phyloP scores from a whole-genome alignment of 1,140 invertebrate species.

The Mercenaria mercenaria region DNA sequence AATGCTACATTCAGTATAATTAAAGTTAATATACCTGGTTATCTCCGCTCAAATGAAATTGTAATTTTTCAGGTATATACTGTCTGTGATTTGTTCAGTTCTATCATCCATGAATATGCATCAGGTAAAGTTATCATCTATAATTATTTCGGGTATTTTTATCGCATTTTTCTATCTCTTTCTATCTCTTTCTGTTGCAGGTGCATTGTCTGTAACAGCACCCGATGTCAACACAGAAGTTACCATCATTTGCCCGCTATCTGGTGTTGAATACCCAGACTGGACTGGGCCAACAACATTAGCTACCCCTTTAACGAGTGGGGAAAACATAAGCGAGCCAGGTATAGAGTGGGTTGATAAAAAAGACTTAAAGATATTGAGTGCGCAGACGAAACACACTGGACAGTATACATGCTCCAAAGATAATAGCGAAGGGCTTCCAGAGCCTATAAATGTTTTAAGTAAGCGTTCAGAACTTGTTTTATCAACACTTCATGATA shows the following conservation, averaged over 20 bases:
- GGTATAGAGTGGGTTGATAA: conserved; percentile 8
- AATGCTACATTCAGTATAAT: too few relatives aligned
- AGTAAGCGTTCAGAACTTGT: too few relatives aligned
- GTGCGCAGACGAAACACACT: neutral
- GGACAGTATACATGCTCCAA: neutral
- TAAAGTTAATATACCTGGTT: too few relatives aligned
- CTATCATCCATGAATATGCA: too few relatives aligned
- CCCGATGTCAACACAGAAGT: neutral
- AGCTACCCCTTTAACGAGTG: neutral
- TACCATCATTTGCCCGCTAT: neutral
- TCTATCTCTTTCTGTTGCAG: neutral
- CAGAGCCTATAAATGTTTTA: neutral
- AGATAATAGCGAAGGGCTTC: neutral
- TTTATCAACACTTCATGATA: too few relatives aligned
- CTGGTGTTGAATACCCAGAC: neutral
- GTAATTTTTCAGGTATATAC: too few relatives aligned
- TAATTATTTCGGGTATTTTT: too few relatives aligned
- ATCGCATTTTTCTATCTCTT: too few relatives aligned
- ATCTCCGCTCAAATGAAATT: too few relatives aligned
- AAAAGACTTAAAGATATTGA: conserved; percentile 1
- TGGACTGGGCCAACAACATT: neutral
- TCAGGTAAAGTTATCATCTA: too few relatives aligned
- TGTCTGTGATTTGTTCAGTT: too few relatives aligned
- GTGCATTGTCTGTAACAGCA: neutral
- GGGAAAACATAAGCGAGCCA: neutral